Evolutionary conservation across 1,140 invertebrate species (phyloP).

Genomic region (Nautilus pompilius): DNA sequence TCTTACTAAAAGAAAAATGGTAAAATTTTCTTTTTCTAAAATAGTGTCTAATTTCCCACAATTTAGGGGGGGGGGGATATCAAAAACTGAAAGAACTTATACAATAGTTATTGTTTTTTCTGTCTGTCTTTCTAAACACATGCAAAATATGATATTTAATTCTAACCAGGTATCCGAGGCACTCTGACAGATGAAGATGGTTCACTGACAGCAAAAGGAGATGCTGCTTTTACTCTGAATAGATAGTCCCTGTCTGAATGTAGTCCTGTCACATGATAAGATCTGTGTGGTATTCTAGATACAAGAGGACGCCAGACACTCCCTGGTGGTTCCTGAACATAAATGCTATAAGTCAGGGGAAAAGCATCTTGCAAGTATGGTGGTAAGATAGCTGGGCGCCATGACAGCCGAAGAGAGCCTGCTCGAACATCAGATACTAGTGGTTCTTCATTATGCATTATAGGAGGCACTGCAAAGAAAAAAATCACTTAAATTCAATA

Average conservation of each 20-base stretch:
- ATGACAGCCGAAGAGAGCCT: conserved; percentile 38
- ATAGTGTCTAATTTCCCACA: neutral
- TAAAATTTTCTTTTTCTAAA: neutral
- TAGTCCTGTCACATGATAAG: conserved; percentile 87
- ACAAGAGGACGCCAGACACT: conserved; percentile 38
- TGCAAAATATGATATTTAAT: neutral
- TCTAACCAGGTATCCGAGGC: conserved; percentile 38
- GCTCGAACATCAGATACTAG: conserved; percentile 37
- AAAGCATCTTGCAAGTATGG: conserved; percentile 22
- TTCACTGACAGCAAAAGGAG: conserved; percentile 64
- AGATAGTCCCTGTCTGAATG: conserved; percentile 88
- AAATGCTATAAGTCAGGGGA: conserved; percentile 37
- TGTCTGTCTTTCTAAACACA: neutral
- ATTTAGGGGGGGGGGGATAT: too few species aligned
- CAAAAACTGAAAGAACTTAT: too few species aligned
- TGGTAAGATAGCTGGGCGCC: conserved; percentile 41
- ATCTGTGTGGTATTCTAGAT: conserved; percentile 31
- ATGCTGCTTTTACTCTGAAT: conserved; percentile 92
- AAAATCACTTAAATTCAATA: too few species aligned
- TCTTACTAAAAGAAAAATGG: neutral
- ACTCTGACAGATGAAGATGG: conserved; percentile 36
- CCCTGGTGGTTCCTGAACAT: conserved; percentile 30
- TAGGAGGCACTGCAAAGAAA: conserved; percentile 31
- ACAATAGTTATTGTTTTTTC: too few species aligned
- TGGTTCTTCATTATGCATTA: conserved; percentile 34